Conservation (phyloP, 2,797 vertebrate genomes). For the Cynodonichthys magdalenae region DNA sequence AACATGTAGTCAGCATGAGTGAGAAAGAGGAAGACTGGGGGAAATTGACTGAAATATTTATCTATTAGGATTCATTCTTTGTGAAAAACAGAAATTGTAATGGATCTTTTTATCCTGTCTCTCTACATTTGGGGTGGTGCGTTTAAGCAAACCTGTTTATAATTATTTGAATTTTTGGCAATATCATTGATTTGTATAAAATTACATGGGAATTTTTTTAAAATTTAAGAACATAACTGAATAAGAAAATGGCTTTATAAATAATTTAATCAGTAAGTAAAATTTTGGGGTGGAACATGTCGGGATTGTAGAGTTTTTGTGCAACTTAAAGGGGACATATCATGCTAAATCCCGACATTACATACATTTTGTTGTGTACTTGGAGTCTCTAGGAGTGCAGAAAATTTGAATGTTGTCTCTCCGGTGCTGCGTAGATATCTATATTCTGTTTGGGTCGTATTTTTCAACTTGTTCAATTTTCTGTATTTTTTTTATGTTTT, state of each 20-base stretch:
- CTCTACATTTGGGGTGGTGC: constrained; percentile 24
- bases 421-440: too few species aligned
- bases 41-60: constrained; percentile 79
- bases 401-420: too few species aligned
- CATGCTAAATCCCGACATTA: too few species aligned
- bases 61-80: constrained; percentile 77
- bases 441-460: too few species aligned
- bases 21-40: constrained; percentile 56
- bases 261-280: constrained; percentile 1
- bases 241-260: neutral
- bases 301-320: neutral
- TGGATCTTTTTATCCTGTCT: constrained; percentile 43
- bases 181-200: constrained; percentile 36
- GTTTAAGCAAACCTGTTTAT: constrained; percentile 53
- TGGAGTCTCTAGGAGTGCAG: too few species aligned
- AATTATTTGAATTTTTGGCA: constrained; percentile 36
- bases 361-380: too few species aligned
- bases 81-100: constrained; percentile 61
- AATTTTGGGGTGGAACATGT: constrained; percentile 1
- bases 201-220: constrained; percentile 33
- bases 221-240: constrained; percentile 22
- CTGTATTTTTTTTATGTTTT: too few species aligned
- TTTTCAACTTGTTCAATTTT: too few species aligned
- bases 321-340: too few species aligned
- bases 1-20: constrained; percentile 72